Evolutionary conservation across 2,888 invertebrate species (phyloP).

Genomic region (Drosophila anomelani): DNA sequence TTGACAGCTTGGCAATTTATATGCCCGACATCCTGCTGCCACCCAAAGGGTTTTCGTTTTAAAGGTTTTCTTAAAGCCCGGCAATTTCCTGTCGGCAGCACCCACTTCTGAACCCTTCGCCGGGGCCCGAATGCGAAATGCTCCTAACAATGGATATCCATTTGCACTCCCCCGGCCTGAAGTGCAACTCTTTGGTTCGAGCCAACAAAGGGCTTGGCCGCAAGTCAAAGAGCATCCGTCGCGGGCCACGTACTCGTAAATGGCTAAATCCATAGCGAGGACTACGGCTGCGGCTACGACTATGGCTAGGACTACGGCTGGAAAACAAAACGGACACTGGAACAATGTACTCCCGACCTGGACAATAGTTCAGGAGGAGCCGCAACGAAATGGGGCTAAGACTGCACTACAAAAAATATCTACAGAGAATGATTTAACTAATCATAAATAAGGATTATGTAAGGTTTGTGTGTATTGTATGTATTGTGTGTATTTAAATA

Average conservation of each 20-base stretch:
- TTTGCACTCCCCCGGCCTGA: conserved; percentile 63
- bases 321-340: conserved; percentile 36
- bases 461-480: too few species aligned
- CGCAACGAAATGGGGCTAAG: conserved; percentile 23
- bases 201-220: conserved; percentile 55
- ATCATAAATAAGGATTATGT: too few species aligned
- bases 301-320: conserved; percentile 1
- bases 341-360: conserved; percentile 42
- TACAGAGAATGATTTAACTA: background rate
- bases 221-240: conserved; percentile 78
- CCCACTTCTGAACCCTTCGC: conserved; percentile 54
- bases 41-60: conserved; percentile 36
- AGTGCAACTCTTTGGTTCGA: conserved; percentile 63
- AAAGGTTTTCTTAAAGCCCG: conserved; percentile 52
- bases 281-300: conserved; percentile 17
- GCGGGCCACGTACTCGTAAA: conserved; percentile 59
- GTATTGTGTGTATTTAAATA: too few species aligned
- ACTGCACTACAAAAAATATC: conserved; percentile 5
- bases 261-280: conserved; percentile 63
- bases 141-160: conserved; percentile 70
- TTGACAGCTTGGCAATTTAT: conserved; percentile 74
- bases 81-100: conserved; percentile 69
- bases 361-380: conserved; percentile 23
- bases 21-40: conserved; percentile 59
- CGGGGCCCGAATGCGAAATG: conserved; percentile 52